Evolutionary conservation across 2,888 invertebrate genomes (phyloP), one percentile per base, ranked within the genome.

Genomic region (Chironomus tentans): DNA sequence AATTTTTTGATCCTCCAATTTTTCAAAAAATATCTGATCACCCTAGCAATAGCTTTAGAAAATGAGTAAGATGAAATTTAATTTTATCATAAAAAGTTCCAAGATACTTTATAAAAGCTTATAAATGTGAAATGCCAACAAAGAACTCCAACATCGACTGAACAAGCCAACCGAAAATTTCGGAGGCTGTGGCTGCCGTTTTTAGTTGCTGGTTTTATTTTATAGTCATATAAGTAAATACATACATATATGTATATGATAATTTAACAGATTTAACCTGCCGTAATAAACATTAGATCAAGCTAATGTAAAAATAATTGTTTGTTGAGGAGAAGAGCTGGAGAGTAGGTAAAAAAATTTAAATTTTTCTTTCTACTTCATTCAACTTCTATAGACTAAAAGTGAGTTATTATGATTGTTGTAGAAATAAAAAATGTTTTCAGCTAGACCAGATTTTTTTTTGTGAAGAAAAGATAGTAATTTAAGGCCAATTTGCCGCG

Each of bases 251-350:
- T 65, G 21, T 38, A 28, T 73, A 61, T 22, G 70, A 61, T 62
- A 28, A 73, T 73, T 73, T 73, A 73, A 56, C 56, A 46, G 61
- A 73, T 65, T 65, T 65, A 24, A 24, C 22, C 22, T 21, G 24
- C 18, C 21, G 72, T 73, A 61, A 73, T 73, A 61, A 73, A 73
- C 61, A 62, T 73, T 73, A 73, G 72, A 73, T 73, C 38, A 21
- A 62, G 72, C 72, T 73, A 73, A 73, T 73, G 72, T 73, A 73
- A 62, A 73, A 73, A 73, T 73, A 73, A 73, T 73, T 73, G 72
- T 62, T 61, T 62, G 62, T 22, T 62, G 48, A 18, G 4, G 47
- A 70, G 38, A 10, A 38, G 10, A 38, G 38, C 38, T 38, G 38
- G 10, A 38, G 38, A 38, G 38, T 7, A 38, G 38, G 38, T 38